phyloP scores from a whole-genome alignment of 2,797 vertebrate species.

The Acanthopagrus latus region DNA sequence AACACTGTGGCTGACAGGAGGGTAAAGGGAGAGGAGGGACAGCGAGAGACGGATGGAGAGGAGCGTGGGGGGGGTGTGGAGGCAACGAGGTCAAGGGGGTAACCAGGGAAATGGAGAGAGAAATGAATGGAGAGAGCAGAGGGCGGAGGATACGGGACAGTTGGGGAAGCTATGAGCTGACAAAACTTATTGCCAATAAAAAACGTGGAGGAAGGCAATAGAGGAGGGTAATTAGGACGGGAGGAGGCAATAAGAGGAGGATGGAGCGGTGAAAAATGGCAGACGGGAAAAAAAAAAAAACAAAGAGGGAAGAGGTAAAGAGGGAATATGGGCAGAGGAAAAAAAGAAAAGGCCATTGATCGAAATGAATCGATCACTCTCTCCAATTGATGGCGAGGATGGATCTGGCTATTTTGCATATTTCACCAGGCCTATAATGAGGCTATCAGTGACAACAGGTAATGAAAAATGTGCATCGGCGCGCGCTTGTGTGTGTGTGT shows the following conservation, averaged over 20 bases:
- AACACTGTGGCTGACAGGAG: slow-evolving; percentile 69
- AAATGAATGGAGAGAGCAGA: slow-evolving; percentile 34
- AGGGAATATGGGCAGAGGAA: slow-evolving; percentile 23
- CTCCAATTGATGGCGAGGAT: slow-evolving; percentile 44
- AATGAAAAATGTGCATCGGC: slow-evolving; percentile 35
- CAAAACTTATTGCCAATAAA: slow-evolving; percentile 67
- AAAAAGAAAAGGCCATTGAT: slow-evolving; percentile 43
- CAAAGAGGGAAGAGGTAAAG: slow-evolving; percentile 44
- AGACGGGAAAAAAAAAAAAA: slow-evolving; percentile 35
- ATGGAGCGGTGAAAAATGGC: slow-evolving; percentile 27
- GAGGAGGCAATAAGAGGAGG: slow-evolving; percentile 42
- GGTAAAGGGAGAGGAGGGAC: slow-evolving; percentile 52
- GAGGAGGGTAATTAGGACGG: slow-evolving; percentile 53
- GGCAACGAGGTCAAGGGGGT: slow-evolving; percentile 62
- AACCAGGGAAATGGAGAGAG: slow-evolving; percentile 47
- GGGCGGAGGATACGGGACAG: slow-evolving; percentile 27
- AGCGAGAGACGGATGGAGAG: slow-evolving; percentile 33
- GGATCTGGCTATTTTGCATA: slow-evolving; percentile 78
- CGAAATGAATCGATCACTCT: slow-evolving; percentile 62
- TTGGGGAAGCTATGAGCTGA: slow-evolving; percentile 57
- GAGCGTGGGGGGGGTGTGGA: neutral
- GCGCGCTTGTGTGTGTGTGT: slow-evolving; percentile 28
- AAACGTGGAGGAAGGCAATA: slow-evolving; percentile 28
- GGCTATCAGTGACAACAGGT: slow-evolving; percentile 68
- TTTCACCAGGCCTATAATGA: slow-evolving; percentile 75